Base-by-base conservation (phyloP, 2,888 invertebrate genomes). In the Caenorhabditis sp. region DNA sequence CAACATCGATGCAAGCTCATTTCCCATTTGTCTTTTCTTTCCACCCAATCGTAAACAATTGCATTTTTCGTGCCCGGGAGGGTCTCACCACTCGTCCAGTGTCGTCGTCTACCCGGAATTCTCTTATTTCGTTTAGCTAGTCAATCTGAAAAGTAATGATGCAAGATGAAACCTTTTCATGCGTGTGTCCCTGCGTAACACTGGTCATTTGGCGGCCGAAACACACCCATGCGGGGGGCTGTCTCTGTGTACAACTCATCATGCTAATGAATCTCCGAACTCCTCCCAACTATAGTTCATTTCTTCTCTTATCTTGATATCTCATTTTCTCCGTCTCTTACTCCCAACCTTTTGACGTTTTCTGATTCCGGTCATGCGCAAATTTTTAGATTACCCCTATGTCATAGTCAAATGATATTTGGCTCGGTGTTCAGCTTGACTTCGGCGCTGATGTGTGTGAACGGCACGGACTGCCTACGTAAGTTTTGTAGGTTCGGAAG, bases 391-490 rank as follows among this genome's bases (percentile, higher is more conserved):
- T 26, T 61, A 61, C 46, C 58, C 63, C 13, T 59, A 74, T 76
- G 76, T 65, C 76, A 71, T 66, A 74, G 53, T 74, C 61, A 55
- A 76, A 87, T 88, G 88, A 85, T 88, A 61, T 87, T 88, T 77
- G 87, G 87, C 46, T 83, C 86, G 41, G 83, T 88, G 58, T 81
- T 88, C 77, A 86, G 82, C 72, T 81, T 88, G 70, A 86, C 88
- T 45, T 86, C 88, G 24, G 86, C 86, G 46, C 81, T 88, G 30
- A 83, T 88, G 63, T 83, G 86, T 63, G 82, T 84, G 62, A 85
- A 86, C 63, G 86, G 87, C 22, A 84, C 85, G 24, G 80, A 86
- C 62, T 88, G 88, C 71, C 63, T 61, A 46, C 46, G 78, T 78
- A 39, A 78, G 78, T 68, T 61, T 53, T 48, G 13, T 15, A 24